Evolutionary conservation across 2,113 vertebrate species (phyloP), one percentile per base, ranked within the genome.

Genomic region (Oostethus manadensis): DNA sequence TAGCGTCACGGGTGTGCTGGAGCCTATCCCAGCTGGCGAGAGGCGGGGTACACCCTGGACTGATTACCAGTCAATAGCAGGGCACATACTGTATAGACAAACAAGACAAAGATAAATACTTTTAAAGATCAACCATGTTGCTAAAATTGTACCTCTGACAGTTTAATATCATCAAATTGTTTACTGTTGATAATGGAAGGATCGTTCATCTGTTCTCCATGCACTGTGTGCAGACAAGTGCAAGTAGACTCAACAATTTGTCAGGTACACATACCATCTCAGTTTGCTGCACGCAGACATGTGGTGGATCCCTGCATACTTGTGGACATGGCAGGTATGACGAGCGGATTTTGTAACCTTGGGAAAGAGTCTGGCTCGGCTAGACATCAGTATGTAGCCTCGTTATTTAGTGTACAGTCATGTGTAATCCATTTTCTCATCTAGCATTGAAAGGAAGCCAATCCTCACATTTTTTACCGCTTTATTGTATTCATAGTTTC

Each of bases 181-280:
- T 40, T 55, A 40, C 3, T 15, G 35, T 35, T 55, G n/a, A 40
- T 21, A 33, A 40, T 21, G 4, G 53, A 20, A 55, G 26, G 3
- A 29, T 3, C 6, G 53, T 40, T 55, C 53, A 21, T 55, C 18
- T 40, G 53, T 40, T 20, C 33, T 20, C 18, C 17, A 20, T 40
- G 53, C 11, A 18, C 10, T 11, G n/a, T 40, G 53, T 20, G 53
- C 53, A 55, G 53, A 40, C 33, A 55, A 55, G 33, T 55, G n/a
- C 11, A n/a, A 55, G 18, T 15, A 55, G 53, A 55, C 53, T 55
- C 56, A 44, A 57, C 56, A 57, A 57, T 26, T 45, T 45, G 56
- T 45, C 56, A 26, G 15, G 56, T 57, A 45, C 43, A 45, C 56
- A 57, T 40, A 20, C 33, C 10, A 10, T 54, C 29, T 55, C 23